Evolutionary conservation across 2,113 vertebrate genomes (phyloP).

Genomic region (Gopherus flavomarginatus): DNA sequence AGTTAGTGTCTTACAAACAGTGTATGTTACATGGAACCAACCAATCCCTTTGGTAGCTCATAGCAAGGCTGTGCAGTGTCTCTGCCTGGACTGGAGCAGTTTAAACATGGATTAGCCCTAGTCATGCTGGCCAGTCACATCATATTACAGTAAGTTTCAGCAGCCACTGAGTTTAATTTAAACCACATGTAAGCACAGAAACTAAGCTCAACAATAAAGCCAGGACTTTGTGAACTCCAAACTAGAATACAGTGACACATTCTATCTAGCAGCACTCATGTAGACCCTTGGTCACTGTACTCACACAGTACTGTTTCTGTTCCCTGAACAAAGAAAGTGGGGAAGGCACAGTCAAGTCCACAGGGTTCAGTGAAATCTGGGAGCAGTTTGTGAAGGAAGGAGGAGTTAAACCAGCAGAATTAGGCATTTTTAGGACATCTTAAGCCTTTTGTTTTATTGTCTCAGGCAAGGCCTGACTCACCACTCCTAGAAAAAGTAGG

Average conservation of each 20-base stretch:
- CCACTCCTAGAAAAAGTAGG: not conserved
- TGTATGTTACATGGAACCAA: not conserved
- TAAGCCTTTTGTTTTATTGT: conserved; percentile 15
- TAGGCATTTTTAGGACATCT: fast-evolving
- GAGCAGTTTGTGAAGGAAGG: not conserved
- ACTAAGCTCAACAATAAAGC: not conserved
- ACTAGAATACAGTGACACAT: conserved; percentile 1
- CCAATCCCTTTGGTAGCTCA: not conserved
- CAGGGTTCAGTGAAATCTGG: not conserved
- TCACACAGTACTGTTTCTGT: not conserved
- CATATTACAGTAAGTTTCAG: not conserved
- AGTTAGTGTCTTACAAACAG: not conserved
- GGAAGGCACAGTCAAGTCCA: not conserved
- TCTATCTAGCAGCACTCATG: not conserved
- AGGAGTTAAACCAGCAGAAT: not conserved
- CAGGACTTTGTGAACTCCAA: not conserved
- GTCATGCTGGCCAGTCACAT: not conserved
- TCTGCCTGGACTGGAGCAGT: not conserved
- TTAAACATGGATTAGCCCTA: not conserved
- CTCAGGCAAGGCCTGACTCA: not conserved
- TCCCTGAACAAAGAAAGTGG: not conserved
- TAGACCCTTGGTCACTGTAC: not conserved
- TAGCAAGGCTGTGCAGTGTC: not conserved
- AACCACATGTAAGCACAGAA: conserved; percentile 42
- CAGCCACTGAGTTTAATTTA: conserved; percentile 16